Evolutionary conservation across 1,140 invertebrate genomes (phyloP).

Genomic region (Drosophila leontia): DNA sequence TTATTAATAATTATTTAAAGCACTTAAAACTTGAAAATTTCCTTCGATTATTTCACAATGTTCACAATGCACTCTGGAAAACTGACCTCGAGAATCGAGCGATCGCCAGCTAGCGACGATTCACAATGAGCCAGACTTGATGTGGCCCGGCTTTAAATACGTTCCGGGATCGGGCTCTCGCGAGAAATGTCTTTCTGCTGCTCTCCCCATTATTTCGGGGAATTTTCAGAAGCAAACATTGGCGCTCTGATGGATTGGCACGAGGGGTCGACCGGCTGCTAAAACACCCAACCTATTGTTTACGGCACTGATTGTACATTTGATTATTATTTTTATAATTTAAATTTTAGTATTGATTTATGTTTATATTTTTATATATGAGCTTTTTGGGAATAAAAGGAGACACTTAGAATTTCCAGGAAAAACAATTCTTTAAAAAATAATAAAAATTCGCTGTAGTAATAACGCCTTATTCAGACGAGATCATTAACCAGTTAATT

Average conservation of each 20-base stretch:
- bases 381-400: too few species aligned
- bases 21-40: not conserved
- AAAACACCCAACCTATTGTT: not conserved
- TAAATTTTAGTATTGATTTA: not conserved
- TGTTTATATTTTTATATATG: not conserved
- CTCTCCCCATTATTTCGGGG: conserved; percentile 21
- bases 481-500: conserved; percentile 17
- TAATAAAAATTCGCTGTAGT: not conserved
- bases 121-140: conserved; percentile 56
- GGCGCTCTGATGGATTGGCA: conserved; percentile 9
- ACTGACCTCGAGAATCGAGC: conserved; percentile 19
- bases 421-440: not conserved
- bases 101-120: conserved; percentile 26
- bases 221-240: conserved; percentile 38
- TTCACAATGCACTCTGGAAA: conserved; percentile 1
- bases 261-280: not conserved
- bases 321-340: not conserved
- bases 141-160: conserved; percentile 51
- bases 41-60: conserved; percentile 4
- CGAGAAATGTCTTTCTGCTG: not conserved
- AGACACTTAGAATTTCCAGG: not conserved
- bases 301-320: conserved; percentile 12
- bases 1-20: not conserved
- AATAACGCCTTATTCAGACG: not conserved
- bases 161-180: conserved; percentile 10